Conservation (phyloP, 2,888 invertebrate genomes). For the Abrostola tripartita region DNA sequence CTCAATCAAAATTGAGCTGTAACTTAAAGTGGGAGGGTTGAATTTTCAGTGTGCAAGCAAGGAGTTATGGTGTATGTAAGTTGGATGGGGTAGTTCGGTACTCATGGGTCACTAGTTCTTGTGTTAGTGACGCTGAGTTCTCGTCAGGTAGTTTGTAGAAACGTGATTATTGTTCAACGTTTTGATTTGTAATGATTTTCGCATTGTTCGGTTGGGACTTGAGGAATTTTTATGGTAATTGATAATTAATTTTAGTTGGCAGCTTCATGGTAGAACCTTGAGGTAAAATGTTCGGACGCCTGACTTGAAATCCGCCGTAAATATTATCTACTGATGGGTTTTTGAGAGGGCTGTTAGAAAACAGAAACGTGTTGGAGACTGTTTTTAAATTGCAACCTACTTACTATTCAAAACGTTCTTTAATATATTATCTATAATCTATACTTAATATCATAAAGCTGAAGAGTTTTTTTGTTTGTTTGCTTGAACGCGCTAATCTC, state of each 20-base stretch:
- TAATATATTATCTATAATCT: no score
- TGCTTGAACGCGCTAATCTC: no score
- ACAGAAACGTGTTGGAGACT: no score
- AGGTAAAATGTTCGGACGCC: background rate
- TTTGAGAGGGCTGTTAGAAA: no score
- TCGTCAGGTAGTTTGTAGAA: conserved; percentile 53
- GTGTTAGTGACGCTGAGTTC: conserved; percentile 47
- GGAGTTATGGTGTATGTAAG: conserved; percentile 13
- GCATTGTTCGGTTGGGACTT: conserved; percentile 39
- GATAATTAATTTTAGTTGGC: conserved; percentile 11
- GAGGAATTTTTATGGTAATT: conserved; percentile 45
- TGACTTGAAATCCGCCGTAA: no score
- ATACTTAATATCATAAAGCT: no score
- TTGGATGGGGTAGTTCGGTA: conserved; percentile 45
- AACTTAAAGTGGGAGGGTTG: background rate
- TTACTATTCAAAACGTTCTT: no score
- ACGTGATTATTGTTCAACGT: conserved; percentile 53
- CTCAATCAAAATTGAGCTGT: conserved; percentile 19
- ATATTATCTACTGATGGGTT: no score
- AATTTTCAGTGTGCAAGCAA: conserved; percentile 23
- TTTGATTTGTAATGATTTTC: conserved; percentile 60
- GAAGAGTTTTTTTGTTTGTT: no score
- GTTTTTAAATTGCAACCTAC: no score
- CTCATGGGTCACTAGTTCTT: conserved; percentile 56
- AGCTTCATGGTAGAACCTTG: conserved; percentile 1